A percentile compares a stretch with the other conserved stretches of the same genome.
Conservation (phyloP, 2,888 invertebrate genomes). For the Dryococelus australis region DNA sequence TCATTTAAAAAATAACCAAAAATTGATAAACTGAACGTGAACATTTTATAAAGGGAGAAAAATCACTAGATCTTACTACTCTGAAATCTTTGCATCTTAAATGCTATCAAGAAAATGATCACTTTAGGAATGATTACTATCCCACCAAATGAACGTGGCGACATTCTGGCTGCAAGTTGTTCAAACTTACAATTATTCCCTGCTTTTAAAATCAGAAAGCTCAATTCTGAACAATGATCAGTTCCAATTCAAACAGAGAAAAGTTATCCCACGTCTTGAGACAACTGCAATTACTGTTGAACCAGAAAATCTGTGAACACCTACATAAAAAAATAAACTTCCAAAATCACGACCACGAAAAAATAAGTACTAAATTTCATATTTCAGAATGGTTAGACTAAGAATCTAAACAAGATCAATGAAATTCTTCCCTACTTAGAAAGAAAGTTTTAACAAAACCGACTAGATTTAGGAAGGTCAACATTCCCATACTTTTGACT, state of each 20-base stretch:
- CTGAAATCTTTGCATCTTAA: no score
- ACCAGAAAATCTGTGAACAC: neutral
- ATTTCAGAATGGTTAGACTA: neutral
- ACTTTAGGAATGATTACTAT: no score
- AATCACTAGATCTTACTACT: no score
- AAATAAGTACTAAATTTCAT: constrained; percentile 4
- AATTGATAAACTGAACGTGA: neutral
- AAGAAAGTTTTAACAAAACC: neutral
- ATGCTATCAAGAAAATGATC: no score
- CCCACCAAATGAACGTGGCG: neutral
- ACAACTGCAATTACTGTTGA: neutral
- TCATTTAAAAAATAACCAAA: neutral
- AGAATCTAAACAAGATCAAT: neutral
- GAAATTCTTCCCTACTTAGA: neutral
- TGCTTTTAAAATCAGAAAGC: neutral
- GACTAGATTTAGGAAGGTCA: neutral
- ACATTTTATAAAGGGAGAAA: no score
- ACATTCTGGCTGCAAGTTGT: neutral
- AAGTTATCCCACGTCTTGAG: neutral
- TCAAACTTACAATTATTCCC: neutral
- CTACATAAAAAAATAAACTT: neutral
- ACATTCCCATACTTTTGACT: no score
- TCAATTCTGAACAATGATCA: neutral
- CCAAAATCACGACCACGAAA: neutral
- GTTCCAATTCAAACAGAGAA: neutral